Conservation (phyloP, 1,140 invertebrate species). For the Glossosoma conforme region DNA sequence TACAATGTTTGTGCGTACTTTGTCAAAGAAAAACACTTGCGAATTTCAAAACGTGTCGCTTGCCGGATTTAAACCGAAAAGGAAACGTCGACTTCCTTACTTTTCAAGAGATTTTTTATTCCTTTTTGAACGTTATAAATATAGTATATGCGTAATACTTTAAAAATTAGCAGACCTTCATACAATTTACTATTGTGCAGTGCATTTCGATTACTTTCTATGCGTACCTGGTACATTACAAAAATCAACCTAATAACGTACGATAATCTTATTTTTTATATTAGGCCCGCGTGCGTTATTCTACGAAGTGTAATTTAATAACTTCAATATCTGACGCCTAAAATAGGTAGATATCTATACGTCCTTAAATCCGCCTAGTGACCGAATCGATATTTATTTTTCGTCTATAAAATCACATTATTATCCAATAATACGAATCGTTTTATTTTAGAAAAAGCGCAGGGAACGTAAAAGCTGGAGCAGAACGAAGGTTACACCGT, state of each 20-base stretch:
- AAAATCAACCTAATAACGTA: conserved; percentile 19
- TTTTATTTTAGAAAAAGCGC: conserved; percentile 9
- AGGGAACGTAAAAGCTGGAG: conserved; percentile 6
- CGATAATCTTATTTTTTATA: conserved; percentile 1
- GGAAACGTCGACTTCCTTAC: too few species aligned
- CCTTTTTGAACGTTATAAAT: too few species aligned
- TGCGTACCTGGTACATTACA: conserved; percentile 15
- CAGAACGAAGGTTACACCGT: conserved; percentile 1
- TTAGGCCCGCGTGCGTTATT: conserved; percentile 23
- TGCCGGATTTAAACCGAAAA: too few species aligned
- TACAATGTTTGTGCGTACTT: too few species aligned
- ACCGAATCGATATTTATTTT: conserved; percentile 5
- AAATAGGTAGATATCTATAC: too few species aligned
- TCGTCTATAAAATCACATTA: conserved; percentile 22
- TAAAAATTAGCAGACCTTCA: neutral
- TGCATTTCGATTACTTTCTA: conserved; percentile 18
- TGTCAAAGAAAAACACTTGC: too few species aligned
- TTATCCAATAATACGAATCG: conserved; percentile 7
- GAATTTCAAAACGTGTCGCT: too few species aligned
- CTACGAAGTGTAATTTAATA: conserved; percentile 25
- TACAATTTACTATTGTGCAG: conserved; percentile 27
- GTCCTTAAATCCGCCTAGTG: conserved; percentile 17
- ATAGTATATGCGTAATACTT: too few species aligned
- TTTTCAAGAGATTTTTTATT: too few species aligned
- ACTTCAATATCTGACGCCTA: conserved; percentile 25